A percentile compares a stretch with the other conserved stretches of the same genome.
Conservation (phyloP, 2,888 invertebrate genomes). For the Yponomeuta plumbellus region DNA sequence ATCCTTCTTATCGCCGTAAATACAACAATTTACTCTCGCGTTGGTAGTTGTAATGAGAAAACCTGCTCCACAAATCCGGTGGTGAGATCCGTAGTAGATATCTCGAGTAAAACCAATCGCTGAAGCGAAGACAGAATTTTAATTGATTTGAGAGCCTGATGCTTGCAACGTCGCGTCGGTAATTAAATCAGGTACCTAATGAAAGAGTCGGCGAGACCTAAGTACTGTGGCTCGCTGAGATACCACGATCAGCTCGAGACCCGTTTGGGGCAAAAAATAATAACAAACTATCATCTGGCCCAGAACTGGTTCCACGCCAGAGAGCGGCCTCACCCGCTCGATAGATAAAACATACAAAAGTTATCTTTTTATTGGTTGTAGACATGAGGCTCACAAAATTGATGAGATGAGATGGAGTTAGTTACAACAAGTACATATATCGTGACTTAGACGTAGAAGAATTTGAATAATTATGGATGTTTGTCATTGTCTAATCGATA, state of each 20-base stretch:
- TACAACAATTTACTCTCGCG: neutral
- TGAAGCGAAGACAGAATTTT: slow-evolving; percentile 43
- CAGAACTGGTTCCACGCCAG: slow-evolving; percentile 55
- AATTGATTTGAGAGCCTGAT: slow-evolving; percentile 42
- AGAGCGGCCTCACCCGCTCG: slow-evolving; percentile 42
- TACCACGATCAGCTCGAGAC: slow-evolving; percentile 20
- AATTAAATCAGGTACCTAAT: slow-evolving; percentile 41
- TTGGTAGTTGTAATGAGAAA: neutral
- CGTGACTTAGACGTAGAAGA: no score
- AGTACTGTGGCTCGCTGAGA: slow-evolving; percentile 25
- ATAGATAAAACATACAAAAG: slow-evolving; percentile 49
- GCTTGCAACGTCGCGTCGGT: slow-evolving; percentile 28
- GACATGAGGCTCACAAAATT: slow-evolving; percentile 34
- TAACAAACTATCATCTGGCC: slow-evolving; percentile 64
- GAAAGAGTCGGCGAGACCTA: slow-evolving; percentile 23
- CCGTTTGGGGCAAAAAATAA: slow-evolving; percentile 54
- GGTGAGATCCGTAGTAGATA: slow-evolving; percentile 32
- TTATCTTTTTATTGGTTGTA: slow-evolving; percentile 46
- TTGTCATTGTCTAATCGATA: no score
- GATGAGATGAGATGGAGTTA: slow-evolving; percentile 22
- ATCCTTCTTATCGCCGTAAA: neutral
- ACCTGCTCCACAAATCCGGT: neutral
- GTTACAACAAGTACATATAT: no score
- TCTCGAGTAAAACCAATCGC: slow-evolving; percentile 43
- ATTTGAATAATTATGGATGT: no score